phyloP scores from a whole-genome alignment of 2,888 invertebrate genomes.

The Uropetala carovei region DNA sequence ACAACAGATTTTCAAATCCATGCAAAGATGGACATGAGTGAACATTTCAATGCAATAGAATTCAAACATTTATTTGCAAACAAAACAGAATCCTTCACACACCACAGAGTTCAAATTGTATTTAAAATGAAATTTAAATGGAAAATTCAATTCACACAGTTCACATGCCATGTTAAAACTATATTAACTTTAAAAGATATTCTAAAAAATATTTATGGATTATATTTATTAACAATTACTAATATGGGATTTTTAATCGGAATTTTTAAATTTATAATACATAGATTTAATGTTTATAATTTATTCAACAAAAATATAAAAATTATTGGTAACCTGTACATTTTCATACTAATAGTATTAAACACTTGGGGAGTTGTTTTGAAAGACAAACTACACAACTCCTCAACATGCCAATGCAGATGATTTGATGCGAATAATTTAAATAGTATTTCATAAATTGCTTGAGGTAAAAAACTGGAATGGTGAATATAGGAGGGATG shows the following conservation, averaged over 20 bases:
- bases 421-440: slow-evolving; percentile 29
- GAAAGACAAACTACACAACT: slow-evolving; percentile 32
- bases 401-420: slow-evolving; percentile 45
- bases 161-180: slow-evolving; percentile 36
- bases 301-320: not conserved
- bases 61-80: slow-evolving; percentile 46
- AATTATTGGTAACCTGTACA: not conserved
- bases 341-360: slow-evolving; percentile 18
- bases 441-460: slow-evolving; percentile 4
- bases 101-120: slow-evolving; percentile 17
- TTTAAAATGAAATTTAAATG: slow-evolving; percentile 9
- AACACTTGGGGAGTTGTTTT: slow-evolving; percentile 27
- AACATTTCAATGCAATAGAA: slow-evolving; percentile 34
- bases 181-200: not conserved
- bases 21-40: slow-evolving; percentile 51
- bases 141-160: slow-evolving; percentile 36
- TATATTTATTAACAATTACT: not conserved
- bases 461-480: not conserved
- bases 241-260: not conserved
- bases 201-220: slow-evolving; percentile 26
- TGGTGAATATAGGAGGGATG: not conserved
- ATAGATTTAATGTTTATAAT: not conserved
- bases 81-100: slow-evolving; percentile 44
- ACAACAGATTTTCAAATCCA: slow-evolving; percentile 45
- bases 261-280: not conserved